A percentile compares a stretch with the other conserved stretches of the same genome.
These are phyloP conservation scores for Penaeus vannamei DNA, from an alignment of 1,140 invertebrate species.

Conservation along the genomic window DNA sequence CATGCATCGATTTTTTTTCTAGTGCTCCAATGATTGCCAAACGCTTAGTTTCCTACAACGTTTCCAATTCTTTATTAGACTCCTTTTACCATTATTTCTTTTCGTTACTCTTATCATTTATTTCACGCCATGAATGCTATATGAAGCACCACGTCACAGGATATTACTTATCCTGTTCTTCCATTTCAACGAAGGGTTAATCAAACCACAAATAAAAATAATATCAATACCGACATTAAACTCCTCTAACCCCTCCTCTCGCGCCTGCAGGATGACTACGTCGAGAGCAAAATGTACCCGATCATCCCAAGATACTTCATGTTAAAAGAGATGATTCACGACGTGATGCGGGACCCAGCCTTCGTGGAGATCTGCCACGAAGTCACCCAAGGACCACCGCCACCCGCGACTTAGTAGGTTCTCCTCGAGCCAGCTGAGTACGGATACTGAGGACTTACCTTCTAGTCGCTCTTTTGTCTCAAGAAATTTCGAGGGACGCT, in stretches of 20 bases:
- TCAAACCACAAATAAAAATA: no score
- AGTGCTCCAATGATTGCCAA: no score
- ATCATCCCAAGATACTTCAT: slow-evolving; percentile 94
- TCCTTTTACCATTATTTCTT: no score
- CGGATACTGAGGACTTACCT: not conserved
- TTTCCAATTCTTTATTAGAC: no score
- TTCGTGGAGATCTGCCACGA: slow-evolving; percentile 97
- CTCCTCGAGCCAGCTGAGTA: not conserved
- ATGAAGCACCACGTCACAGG: no score
- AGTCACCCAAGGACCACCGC: slow-evolving; percentile 58
- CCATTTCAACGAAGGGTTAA: no score
- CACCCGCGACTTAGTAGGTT: slow-evolving; percentile 42
- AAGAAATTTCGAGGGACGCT: not conserved
- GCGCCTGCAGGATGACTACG: slow-evolving; percentile 84
- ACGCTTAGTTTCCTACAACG: no score
- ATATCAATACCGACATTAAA: no score
- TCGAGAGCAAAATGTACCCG: slow-evolving; percentile 90
- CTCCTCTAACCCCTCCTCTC: not conserved
- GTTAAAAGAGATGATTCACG: slow-evolving; percentile 96
- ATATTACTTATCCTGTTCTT: no score
- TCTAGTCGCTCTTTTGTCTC: not conserved
- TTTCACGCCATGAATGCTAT: no score
- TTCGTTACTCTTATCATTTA: no score
- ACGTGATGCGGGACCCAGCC: slow-evolving; percentile 92
- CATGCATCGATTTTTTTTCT: no score